Base-by-base conservation (phyloP, 2,113 vertebrate species). In the Lethenteron reissneri region DNA sequence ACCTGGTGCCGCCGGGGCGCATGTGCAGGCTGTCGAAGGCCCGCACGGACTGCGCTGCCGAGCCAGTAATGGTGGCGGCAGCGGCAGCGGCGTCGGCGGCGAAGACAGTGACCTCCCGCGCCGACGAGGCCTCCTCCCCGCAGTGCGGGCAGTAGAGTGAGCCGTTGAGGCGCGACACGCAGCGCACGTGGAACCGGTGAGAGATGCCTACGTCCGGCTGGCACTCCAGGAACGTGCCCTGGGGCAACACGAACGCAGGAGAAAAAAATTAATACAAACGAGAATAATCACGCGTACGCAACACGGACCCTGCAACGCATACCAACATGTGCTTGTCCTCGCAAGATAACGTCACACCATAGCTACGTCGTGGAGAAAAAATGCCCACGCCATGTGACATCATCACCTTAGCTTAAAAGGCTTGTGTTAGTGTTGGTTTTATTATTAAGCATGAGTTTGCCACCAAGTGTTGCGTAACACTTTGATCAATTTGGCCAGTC, bases 71-170 rank as follows among this genome's bases (percentile, higher is more conserved):
- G 41, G 41, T 41, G 41, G 41, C 41, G 41, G 41, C 41, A 41
- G 41, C 41, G 41, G 41, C 41, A 41, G 41, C 25, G 1, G 80
- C 77, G 0, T 84, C 81, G 1, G 82, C 81, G 13, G n/a, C 76
- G 3, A 85, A 81, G 21, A 92, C 79, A 71, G 84, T 90, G 78
- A 91, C 86, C 69, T 89, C 88, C 72, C 89, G 87, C 3, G 88
- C 89, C 75, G 91, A 88, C 0, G 88, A 87, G 1, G 89, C 89
- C 1, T 92, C 88, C 72, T 92, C 89, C 0, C 89, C 89, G 6
- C 89, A 92, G 76, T 92, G 89, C 3, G 88, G 89, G 74, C 89
- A 92, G 80, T 91, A 92, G 56, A 91, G 83, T 81, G 90, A 82
- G 3, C 88, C 89, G 0, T 86, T 86, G 73, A 92, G 78, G 71